Evolutionary conservation across 2,113 vertebrate genomes (phyloP).

Genomic region (Catharus fuscescens): DNA sequence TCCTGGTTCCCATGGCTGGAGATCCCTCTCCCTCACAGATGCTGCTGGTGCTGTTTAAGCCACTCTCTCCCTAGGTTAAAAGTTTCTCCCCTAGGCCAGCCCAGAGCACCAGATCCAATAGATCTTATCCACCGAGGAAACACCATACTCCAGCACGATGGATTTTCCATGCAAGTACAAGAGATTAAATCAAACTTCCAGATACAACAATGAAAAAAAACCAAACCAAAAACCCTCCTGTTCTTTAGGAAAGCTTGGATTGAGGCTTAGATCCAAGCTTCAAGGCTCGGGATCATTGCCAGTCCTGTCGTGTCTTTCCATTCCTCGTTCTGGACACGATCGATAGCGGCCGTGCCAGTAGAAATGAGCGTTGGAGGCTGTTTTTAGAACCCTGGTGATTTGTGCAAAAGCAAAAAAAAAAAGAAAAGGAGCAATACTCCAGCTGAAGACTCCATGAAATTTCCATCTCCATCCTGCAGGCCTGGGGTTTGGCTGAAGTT

Average conservation of each 20-base stretch:
- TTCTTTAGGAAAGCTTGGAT: conserved; percentile 14
- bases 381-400: conserved; percentile 54
- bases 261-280: background rate
- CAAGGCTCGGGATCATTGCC: background rate
- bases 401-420: background rate
- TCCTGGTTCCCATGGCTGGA: background rate
- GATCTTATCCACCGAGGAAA: background rate
- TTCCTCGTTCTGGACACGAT: conserved; percentile 49
- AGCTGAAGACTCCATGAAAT: background rate
- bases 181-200: background rate
- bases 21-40: background rate
- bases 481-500: conserved; percentile 2
- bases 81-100: background rate
- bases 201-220: background rate
- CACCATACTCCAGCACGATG: fast-evolving
- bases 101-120: background rate
- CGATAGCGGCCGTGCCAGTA: background rate
- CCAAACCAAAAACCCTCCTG: background rate
- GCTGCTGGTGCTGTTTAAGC: background rate
- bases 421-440: background rate
- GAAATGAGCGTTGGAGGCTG: background rate
- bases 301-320: conserved; percentile 39
- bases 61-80: background rate
- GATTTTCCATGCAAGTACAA: background rate
- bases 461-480: conserved; percentile 42